Evolutionary conservation across 2,888 invertebrate species (phyloP).

Genomic region (Eumacrocentrus americanus): DNA sequence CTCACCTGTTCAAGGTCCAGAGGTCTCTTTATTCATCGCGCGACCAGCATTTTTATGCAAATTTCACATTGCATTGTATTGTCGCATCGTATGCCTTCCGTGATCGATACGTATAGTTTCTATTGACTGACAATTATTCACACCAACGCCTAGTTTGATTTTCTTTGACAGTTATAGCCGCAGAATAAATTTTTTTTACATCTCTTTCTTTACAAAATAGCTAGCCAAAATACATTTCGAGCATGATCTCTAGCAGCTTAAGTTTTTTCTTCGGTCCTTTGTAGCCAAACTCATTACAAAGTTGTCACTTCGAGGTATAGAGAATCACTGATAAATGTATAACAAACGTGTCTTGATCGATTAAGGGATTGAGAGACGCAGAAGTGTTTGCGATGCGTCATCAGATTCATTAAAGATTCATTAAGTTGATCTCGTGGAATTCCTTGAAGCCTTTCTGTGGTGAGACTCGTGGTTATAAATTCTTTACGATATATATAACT

Average conservation of each 20-base stretch:
- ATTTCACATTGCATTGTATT: conserved; percentile 4
- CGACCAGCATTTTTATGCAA: background rate
- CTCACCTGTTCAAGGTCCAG: background rate
- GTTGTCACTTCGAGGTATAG: background rate
- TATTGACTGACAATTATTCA: background rate
- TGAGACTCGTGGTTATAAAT: background rate
- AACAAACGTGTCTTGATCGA: background rate
- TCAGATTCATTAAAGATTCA: conserved; percentile 12
- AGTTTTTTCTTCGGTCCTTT: background rate
- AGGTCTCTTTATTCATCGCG: background rate
- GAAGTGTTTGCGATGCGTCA: conserved; percentile 8
- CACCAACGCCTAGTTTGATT: too few species aligned
- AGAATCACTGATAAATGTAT: background rate
- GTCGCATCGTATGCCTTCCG: background rate
- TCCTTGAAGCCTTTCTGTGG: conserved; percentile 2
- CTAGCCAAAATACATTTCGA: too few species aligned
- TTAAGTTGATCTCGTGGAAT: conserved; percentile 13
- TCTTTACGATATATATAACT: background rate
- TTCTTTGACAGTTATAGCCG: too few species aligned
- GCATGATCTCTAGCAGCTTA: too few species aligned
- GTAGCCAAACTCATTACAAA: too few species aligned
- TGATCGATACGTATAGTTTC: background rate
- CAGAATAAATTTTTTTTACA: background rate
- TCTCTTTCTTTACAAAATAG: too few species aligned
- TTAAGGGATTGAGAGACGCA: background rate